phyloP scores from a whole-genome alignment of 2,113 vertebrate genomes.

The Pithys albifrons region DNA sequence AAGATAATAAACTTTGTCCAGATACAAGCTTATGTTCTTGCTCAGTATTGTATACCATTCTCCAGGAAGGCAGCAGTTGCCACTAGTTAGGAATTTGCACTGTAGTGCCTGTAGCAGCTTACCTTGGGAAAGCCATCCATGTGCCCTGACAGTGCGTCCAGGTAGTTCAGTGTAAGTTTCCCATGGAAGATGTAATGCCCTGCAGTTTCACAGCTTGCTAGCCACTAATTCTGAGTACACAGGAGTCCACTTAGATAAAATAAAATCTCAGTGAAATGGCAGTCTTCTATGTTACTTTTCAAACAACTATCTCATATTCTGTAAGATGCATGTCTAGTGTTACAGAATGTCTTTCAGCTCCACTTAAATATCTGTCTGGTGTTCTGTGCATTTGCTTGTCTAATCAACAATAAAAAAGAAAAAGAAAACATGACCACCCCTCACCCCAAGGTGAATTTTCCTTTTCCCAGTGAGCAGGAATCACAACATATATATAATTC shows the following conservation, averaged over 20 bases:
- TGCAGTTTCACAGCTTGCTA: neutral
- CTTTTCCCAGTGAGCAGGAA: neutral
- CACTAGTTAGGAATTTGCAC: rapidly evolving
- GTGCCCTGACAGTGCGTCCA: neutral
- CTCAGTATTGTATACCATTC: neutral
- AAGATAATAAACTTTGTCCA: neutral
- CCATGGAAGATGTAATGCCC: neutral
- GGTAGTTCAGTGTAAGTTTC: neutral
- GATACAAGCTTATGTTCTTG: neutral
- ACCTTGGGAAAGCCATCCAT: neutral
- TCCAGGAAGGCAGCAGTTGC: neutral
- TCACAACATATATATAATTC: neutral
- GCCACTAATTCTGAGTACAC: neutral
- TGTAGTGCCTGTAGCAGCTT: neutral
- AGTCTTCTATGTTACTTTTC: neutral
- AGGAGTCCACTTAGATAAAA: neutral
- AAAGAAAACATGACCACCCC: neutral
- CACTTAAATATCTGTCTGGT: neutral
- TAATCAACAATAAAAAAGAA: neutral
- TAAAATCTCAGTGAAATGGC: neutral
- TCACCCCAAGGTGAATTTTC: neutral
- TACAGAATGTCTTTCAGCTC: neutral
- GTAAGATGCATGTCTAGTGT: neutral
- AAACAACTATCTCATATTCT: neutral
- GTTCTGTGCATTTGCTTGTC: neutral